Base-by-base conservation (phyloP, 2,888 invertebrate species). In the Erebia ligea region DNA sequence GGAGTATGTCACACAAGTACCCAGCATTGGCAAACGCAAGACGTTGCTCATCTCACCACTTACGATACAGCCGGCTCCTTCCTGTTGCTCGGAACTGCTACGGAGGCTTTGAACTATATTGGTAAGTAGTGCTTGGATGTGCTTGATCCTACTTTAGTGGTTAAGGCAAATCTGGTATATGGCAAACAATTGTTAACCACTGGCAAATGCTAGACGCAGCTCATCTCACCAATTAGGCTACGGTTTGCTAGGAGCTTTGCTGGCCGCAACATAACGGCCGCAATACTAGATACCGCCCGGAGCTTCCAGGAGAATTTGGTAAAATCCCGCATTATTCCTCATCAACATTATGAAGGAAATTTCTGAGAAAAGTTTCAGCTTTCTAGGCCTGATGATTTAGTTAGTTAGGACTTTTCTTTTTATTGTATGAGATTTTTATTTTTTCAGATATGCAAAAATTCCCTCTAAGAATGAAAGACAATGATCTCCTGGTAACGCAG, bases 1-100 rank as follows among this genome's bases (percentile, higher is more conserved):
- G 99, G 99, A 1, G 99, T 99, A n/a, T 99, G 99, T 99, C 99
- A 99, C 89, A 98, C 99, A 0, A 99, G 99, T 96, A 98, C 99
- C 0, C 98, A 99, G 82, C 98, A 99, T 89, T 99, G 99, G 98
- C 99, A 99, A 94, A 92, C 98, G 57, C 98, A 99, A 86, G 99
- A 99, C 88, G 97, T 99, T 15, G 97, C 98, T 19, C 98, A 98
- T 1, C 98, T 99, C 70, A 96, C 98, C 10, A 98, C 99, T 0
- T 98, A 98, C 85, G 99, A 99, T 87, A 99, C 98, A 0, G 99
- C 99, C 25, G 99, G 99, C 0, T 98, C 98, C 0, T 99, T 99
- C 86, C 94, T 99, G 2, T 91, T 99, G 50, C 94, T 99, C 0
- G 99, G 99, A 1, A 99, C 99, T 79, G 98, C 98, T 78, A 98